Conservation (phyloP, 2,888 invertebrate genomes). For the Podabrus alpinus region DNA sequence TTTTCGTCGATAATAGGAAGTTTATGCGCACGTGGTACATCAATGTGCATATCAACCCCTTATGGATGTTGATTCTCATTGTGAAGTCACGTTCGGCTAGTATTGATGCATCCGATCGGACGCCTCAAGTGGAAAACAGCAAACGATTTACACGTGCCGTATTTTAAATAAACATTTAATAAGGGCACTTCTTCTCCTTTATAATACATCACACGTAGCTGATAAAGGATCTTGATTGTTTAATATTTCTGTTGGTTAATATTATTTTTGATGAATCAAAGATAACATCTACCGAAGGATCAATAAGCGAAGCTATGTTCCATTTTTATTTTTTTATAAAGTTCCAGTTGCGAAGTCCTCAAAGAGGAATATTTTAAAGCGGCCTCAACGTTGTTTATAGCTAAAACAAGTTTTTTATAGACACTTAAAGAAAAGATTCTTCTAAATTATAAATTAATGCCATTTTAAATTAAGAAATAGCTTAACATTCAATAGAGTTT, state of each 20-base stretch:
- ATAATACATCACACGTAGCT: constrained; percentile 1
- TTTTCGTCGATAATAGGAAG: not conserved
- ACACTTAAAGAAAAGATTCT: not conserved
- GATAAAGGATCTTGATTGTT: constrained; percentile 8
- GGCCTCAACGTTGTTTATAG: not conserved
- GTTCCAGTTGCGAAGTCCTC: not conserved
- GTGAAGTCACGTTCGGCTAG: constrained; percentile 26
- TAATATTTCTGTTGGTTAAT: not conserved
- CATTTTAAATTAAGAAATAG: constrained; percentile 2
- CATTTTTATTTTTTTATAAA: not conserved
- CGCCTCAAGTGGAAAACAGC: constrained; percentile 31
- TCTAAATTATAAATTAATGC: constrained; percentile 1
- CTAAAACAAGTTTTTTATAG: constrained; percentile 3
- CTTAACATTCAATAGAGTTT: not conserved
- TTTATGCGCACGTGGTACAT: constrained; percentile 26
- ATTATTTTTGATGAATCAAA: not conserved
- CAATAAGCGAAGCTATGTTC: not conserved
- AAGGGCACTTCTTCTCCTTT: constrained; percentile 32
- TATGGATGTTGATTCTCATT: constrained; percentile 12
- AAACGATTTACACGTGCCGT: constrained; percentile 50
- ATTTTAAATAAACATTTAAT: constrained; percentile 53
- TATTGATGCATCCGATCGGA: constrained; percentile 29
- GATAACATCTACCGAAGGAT: not conserved
- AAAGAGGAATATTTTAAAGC: not conserved
- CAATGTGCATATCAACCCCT: constrained; percentile 11